These are phyloP conservation scores for Sebastes hubbsi DNA, from an alignment of 2,797 vertebrate species.

Conservation along the genomic window DNA sequence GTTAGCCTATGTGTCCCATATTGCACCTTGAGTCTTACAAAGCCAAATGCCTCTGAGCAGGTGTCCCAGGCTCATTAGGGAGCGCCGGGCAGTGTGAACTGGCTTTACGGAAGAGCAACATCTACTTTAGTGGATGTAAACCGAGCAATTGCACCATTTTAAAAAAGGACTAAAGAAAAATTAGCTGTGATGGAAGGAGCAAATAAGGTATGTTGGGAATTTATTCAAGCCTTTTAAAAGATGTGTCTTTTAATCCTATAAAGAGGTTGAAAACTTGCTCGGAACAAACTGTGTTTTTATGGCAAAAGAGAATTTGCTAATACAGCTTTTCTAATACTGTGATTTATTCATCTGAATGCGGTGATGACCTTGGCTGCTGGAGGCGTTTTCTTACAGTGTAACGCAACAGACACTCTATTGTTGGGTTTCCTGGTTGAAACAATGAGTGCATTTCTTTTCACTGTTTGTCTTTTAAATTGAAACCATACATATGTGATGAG, in stretches of 20 bases:
- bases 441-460: constrained; percentile 26
- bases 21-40: constrained; percentile 59
- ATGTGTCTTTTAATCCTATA: neutral
- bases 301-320: neutral
- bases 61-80: constrained; percentile 68
- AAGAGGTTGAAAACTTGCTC: neutral
- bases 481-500: constrained; percentile 1
- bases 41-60: constrained; percentile 66
- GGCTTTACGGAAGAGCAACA: constrained; percentile 4
- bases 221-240: neutral
- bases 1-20: constrained; percentile 52
- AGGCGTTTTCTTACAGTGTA: neutral
- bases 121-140: constrained; percentile 29
- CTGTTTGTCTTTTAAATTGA: constrained; percentile 37
- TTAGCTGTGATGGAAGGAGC: constrained; percentile 62
- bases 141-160: neutral
- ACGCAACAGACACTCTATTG: neutral
- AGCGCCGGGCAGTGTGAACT: constrained; percentile 22
- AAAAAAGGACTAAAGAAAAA: constrained; percentile 25
- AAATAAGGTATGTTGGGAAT: constrained; percentile 66
- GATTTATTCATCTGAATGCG: constrained; percentile 22
- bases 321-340: neutral
- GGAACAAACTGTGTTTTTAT: neutral
- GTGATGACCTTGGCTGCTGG: constrained; percentile 48
- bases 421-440: constrained; percentile 16